A percentile compares a stretch with the other conserved stretches of the same genome.
Conservation (phyloP, 2,797 vertebrate species). For the Enteromius fasciolatus region DNA sequence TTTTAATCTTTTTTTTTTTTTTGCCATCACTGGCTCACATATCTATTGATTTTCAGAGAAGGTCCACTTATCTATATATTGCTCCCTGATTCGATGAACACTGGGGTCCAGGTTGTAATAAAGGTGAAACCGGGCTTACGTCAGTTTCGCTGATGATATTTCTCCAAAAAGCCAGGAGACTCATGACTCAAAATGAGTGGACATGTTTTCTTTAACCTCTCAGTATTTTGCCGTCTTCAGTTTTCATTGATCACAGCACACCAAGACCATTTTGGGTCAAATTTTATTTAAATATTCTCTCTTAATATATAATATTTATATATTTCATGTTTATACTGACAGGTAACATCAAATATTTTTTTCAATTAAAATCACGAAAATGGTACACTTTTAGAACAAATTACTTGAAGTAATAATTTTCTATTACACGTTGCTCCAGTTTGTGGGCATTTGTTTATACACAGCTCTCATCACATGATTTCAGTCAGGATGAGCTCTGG, state of each 20-base stretch:
- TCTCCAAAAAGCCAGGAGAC: conserved; percentile 61
- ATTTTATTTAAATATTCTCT: background rate
- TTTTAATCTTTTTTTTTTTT: conserved; percentile 20
- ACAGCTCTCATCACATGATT: background rate
- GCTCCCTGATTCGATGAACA: conserved; percentile 74
- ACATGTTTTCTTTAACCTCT: conserved; percentile 49
- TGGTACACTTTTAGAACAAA: background rate
- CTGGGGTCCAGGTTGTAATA: conserved; percentile 69
- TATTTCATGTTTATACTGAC: background rate
- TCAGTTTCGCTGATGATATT: conserved; percentile 77
- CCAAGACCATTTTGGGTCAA: conserved; percentile 6
- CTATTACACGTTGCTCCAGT: background rate
- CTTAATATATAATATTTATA: background rate
- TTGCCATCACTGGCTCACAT: conserved; percentile 73
- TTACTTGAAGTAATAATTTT: background rate
- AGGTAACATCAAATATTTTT: background rate
- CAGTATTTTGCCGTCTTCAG: conserved; percentile 30
- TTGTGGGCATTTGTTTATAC: no score
- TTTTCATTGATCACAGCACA: conserved; percentile 35
- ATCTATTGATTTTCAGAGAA: conserved; percentile 82
- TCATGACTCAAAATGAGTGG: conserved; percentile 35
- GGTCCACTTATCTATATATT: conserved; percentile 80
- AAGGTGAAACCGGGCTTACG: conserved; percentile 73
- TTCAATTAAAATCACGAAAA: background rate
- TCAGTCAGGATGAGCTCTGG: background rate